A percentile compares a stretch with the other conserved stretches of the same genome.
Conservation (phyloP, 2,113 vertebrate species). For the Meriones unguiculatus region DNA sequence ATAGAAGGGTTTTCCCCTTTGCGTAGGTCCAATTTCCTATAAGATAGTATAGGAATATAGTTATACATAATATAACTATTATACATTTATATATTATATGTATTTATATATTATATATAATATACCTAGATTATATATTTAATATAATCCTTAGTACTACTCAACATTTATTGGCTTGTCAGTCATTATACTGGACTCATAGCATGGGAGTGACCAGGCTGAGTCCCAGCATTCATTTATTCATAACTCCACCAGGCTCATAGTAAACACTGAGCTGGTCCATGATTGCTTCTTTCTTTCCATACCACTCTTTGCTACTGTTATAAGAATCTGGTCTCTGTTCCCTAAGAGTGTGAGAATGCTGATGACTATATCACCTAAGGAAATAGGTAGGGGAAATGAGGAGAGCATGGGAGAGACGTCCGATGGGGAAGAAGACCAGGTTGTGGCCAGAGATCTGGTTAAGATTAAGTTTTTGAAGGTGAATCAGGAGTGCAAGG, state of each 20-base stretch:
- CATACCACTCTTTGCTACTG: neutral
- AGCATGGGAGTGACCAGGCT: neutral
- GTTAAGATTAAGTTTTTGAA: neutral
- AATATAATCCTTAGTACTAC: neutral
- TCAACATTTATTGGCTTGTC: neutral
- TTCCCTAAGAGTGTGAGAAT: neutral
- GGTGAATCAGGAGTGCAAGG: neutral
- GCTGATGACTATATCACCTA: neutral
- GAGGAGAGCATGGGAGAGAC: neutral
- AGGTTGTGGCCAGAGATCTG: neutral
- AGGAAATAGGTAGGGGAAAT: neutral
- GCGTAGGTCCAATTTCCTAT: neutral
- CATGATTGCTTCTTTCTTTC: neutral
- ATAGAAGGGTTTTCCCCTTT: neutral
- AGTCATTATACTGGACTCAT: neutral
- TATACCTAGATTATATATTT: too few species aligned
- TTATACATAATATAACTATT: too few species aligned
- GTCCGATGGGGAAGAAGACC: neutral
- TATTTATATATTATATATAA: too few species aligned
- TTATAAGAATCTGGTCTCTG: neutral
- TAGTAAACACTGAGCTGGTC: rapidly evolving
- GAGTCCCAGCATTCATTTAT: neutral
- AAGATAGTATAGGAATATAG: too few species aligned
- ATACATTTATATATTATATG: too few species aligned
- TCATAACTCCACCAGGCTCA: neutral